These are phyloP conservation scores for Eulemur albifrons DNA, from an alignment of 2,797 vertebrate species.

Conservation along the genomic window DNA sequence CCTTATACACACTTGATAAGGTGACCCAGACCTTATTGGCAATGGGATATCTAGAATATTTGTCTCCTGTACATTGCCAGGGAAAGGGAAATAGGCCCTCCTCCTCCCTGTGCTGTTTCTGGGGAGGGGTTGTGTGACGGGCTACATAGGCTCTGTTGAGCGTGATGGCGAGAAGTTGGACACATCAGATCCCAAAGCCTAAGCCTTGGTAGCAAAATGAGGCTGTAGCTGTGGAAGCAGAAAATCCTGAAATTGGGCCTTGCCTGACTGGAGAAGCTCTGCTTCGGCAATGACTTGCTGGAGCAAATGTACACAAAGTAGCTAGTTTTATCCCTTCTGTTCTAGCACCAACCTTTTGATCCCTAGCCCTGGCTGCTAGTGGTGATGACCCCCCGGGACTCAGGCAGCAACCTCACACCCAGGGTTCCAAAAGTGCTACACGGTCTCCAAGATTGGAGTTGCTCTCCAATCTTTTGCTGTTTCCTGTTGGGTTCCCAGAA, in stretches of 20 bases:
- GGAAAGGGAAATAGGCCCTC: neutral
- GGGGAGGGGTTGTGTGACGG: neutral
- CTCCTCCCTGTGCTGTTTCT: neutral
- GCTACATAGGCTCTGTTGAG: neutral
- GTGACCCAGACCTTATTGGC: neutral
- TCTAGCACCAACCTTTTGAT: neutral
- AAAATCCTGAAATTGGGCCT: neutral
- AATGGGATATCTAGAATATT: neutral
- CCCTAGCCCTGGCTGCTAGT: neutral
- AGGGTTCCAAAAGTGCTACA: neutral
- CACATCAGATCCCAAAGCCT: neutral
- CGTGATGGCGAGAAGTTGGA: neutral
- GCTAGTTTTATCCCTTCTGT: neutral
- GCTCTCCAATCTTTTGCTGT: neutral
- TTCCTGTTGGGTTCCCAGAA: constrained; percentile 23
- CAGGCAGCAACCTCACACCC: neutral
- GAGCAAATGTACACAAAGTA: constrained; percentile 22
- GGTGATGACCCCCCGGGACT: neutral
- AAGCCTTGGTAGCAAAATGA: neutral
- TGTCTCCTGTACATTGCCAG: neutral
- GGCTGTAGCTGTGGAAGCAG: neutral
- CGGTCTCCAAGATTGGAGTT: neutral
- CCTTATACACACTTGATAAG: neutral
- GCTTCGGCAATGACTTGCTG: neutral
- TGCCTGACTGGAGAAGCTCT: neutral